Conservation (phyloP, 2,797 vertebrate species). For the Columba guinea region DNA sequence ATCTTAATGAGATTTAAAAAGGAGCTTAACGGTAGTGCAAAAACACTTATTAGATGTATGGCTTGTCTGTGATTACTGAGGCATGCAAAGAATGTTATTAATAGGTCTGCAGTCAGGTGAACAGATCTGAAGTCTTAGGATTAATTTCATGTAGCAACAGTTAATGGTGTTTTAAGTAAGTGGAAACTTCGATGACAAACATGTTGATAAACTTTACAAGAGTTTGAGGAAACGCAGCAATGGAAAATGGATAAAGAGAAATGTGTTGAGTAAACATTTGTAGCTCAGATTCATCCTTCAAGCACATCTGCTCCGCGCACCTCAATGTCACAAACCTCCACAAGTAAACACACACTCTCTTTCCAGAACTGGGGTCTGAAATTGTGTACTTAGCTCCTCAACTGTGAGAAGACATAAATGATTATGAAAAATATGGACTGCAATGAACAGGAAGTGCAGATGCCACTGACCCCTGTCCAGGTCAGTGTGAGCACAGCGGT, state of each 20-base stretch:
- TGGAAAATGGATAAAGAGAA: neutral
- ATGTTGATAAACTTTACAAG: slow-evolving; percentile 16
- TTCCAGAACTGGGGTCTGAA: neutral
- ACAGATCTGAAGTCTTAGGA: neutral
- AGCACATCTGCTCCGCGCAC: neutral
- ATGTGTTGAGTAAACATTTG: neutral
- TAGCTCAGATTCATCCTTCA: neutral
- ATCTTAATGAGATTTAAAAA: slow-evolving; percentile 69
- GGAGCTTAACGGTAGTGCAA: slow-evolving; percentile 40
- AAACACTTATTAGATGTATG: slow-evolving; percentile 20
- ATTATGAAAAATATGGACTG: neutral
- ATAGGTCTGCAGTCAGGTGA: slow-evolving; percentile 48
- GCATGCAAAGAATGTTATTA: slow-evolving; percentile 70
- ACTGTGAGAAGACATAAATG: neutral
- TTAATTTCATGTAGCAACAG: slow-evolving; percentile 40
- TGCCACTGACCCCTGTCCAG: neutral
- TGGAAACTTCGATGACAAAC: slow-evolving; percentile 15
- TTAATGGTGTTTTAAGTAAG: neutral
- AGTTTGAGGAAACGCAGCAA: neutral
- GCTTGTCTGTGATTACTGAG: slow-evolving; percentile 40
- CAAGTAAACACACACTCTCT: neutral
- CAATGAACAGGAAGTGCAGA: neutral
- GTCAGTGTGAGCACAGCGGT: neutral
- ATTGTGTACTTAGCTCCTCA: neutral
- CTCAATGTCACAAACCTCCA: neutral